A percentile compares a stretch with the other conserved stretches of the same genome.
phyloP scores from a whole-genome alignment of 2,797 vertebrate genomes.

The Okamejei kenojei region DNA sequence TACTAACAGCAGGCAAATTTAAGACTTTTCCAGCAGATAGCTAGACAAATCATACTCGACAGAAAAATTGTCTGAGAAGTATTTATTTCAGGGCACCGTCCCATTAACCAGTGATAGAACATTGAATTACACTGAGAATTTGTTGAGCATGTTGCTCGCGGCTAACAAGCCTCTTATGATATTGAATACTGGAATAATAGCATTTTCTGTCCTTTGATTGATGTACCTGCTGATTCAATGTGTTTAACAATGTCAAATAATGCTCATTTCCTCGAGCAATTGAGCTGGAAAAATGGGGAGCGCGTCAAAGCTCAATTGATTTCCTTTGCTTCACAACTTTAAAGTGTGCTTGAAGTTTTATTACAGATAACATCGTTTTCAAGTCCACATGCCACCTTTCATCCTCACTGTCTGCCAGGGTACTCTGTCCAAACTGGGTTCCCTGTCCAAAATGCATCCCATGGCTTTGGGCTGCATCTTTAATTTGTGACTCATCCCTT shows the following conservation, averaged over 20 bases:
- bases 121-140: slow-evolving; percentile 4
- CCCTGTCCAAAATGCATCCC: neutral
- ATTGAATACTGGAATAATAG: neutral
- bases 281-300: too few species aligned
- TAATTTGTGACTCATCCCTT: too few species aligned
- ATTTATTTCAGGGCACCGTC: neutral
- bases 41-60: neutral
- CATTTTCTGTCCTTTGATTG: slow-evolving; percentile 16
- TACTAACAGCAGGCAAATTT: neutral
- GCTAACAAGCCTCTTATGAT: neutral
- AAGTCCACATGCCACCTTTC: neutral
- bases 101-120: neutral
- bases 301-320: neutral
- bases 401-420: too few species aligned
- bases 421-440: too few species aligned
- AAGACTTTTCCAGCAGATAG: neutral
- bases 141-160: neutral
- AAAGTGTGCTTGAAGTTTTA: neutral
- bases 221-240: neutral
- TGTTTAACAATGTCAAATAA: neutral
- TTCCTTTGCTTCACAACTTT: neutral
- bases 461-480: neutral
- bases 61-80: neutral
- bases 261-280: neutral
- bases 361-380: neutral